Percentiles rank a stretch among this genome's conserved stretches.
phyloP scores from a whole-genome alignment of 2,113 vertebrate species.

The Petrocephalus microphthalmus region DNA sequence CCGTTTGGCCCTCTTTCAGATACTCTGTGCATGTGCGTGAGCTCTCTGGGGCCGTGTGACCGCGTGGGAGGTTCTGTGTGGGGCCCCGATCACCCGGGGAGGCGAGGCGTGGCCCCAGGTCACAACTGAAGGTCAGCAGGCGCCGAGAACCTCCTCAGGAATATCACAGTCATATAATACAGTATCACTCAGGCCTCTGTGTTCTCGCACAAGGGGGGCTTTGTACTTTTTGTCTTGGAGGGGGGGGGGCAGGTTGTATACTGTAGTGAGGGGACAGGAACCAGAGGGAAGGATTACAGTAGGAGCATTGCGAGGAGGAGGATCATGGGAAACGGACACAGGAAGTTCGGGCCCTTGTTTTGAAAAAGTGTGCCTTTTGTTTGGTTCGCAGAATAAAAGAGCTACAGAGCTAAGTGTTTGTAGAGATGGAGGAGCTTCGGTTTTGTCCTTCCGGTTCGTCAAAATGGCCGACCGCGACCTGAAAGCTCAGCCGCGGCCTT shows the following conservation, averaged over 20 bases:
- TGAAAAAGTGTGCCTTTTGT: neutral
- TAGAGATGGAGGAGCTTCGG: neutral
- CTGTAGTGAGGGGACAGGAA: constrained; percentile 33
- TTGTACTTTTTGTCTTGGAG: constrained; percentile 51
- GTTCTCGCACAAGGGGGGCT: constrained; percentile 54
- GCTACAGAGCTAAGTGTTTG: neutral
- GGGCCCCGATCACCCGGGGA: neutral
- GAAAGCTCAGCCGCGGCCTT: neutral
- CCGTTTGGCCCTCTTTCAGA: neutral
- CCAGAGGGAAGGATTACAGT: constrained; percentile 19
- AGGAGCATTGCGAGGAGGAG: neutral
- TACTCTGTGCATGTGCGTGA: constrained; percentile 17
- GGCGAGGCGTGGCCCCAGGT: constrained; percentile 46
- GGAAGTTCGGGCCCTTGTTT: neutral
- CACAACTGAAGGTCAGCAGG: constrained; percentile 58
- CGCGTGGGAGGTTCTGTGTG: neutral
- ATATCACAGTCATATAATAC: constrained; percentile 55
- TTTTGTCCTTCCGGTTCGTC: neutral
- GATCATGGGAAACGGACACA: neutral
- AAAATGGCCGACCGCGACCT: neutral
- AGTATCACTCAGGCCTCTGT: constrained; percentile 57
- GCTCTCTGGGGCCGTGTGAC: neutral
- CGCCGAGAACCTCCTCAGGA: constrained; percentile 45
- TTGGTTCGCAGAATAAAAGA: neutral
- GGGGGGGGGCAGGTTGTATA: constrained; percentile 37